Conservation (phyloP, 2,797 vertebrate genomes). For the Ctenopoma kingsleyae region DNA sequence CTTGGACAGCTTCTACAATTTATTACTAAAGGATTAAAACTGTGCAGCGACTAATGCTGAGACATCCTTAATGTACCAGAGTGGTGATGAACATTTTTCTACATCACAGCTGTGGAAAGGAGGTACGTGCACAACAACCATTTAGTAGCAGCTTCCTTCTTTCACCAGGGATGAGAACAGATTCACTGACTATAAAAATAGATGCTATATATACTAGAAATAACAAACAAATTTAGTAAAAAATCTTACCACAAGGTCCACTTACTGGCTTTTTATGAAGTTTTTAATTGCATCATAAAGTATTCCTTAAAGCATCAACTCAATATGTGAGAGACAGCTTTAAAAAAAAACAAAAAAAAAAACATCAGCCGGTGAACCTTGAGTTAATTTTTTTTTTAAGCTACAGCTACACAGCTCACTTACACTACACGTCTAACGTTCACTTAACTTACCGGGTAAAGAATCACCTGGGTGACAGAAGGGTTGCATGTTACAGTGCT, state of each 20-base stretch:
- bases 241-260: conserved; percentile 38
- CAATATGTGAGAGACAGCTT: background rate
- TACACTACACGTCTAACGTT: background rate
- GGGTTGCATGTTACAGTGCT: conserved; percentile 24
- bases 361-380: conserved; percentile 3
- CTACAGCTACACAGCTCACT: background rate
- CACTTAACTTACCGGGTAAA: conserved; percentile 45
- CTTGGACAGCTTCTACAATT: conserved; percentile 16
- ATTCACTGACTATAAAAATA: conserved; percentile 13
- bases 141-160: conserved; percentile 10
- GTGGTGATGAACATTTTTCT: background rate
- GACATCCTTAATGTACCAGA: conserved; percentile 12
- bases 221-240: conserved; percentile 16
- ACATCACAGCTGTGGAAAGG: background rate
- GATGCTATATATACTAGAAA: background rate
- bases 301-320: background rate
- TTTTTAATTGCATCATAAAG: background rate
- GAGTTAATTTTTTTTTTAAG: conserved; percentile 14
- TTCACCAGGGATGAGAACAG: conserved; percentile 5
- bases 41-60: background rate
- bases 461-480: conserved; percentile 33
- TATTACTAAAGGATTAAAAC: conserved; percentile 7
- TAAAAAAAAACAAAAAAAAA: background rate
- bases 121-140: background rate
- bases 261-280: background rate